Percentiles rank a stretch among this genome's conserved stretches.
Evolutionary conservation across 1,140 invertebrate genomes (phyloP).

Genomic region (Oscheius sp.): DNA sequence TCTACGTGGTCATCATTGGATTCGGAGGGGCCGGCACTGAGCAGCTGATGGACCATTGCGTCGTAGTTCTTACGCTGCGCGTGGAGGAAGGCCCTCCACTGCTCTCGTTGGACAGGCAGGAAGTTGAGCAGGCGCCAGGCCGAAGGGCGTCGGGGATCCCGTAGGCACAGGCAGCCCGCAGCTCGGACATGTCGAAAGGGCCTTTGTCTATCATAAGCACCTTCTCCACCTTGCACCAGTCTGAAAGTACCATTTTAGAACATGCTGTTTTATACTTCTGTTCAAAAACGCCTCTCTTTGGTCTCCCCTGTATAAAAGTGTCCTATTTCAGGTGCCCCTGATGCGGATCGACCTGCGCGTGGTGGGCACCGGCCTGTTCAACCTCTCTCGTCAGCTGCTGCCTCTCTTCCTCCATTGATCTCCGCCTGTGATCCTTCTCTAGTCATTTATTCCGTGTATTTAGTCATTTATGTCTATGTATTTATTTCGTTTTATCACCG

Average conservation of each 20-base stretch:
- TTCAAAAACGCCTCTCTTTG: too few species aligned
- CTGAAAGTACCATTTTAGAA: too few species aligned
- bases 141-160: constrained; percentile 52
- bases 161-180: constrained; percentile 46
- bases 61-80: constrained; percentile 44
- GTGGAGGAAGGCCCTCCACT: constrained; percentile 40
- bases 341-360: constrained; percentile 5
- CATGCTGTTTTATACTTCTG: too few species aligned
- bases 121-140: constrained; percentile 54
- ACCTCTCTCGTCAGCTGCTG: background rate
- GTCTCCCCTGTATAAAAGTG: background rate
- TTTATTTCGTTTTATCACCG: too few species aligned
- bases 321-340: background rate
- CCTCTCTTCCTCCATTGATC: background rate
- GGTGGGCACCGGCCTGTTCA: background rate
- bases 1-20: constrained; percentile 45
- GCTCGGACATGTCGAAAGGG: constrained; percentile 45
- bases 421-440: too few species aligned
- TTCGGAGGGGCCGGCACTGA: constrained; percentile 21
- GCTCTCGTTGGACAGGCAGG: constrained; percentile 46
- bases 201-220: constrained; percentile 51
- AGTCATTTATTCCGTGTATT: too few species aligned
- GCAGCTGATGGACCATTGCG: constrained; percentile 48
- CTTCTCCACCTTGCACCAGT: constrained; percentile 46
- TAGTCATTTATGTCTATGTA: too few species aligned